Evolutionary conservation across 2,797 vertebrate genomes (phyloP), one percentile per base, ranked within the genome.

Genomic region (Helostoma temminkii): DNA sequence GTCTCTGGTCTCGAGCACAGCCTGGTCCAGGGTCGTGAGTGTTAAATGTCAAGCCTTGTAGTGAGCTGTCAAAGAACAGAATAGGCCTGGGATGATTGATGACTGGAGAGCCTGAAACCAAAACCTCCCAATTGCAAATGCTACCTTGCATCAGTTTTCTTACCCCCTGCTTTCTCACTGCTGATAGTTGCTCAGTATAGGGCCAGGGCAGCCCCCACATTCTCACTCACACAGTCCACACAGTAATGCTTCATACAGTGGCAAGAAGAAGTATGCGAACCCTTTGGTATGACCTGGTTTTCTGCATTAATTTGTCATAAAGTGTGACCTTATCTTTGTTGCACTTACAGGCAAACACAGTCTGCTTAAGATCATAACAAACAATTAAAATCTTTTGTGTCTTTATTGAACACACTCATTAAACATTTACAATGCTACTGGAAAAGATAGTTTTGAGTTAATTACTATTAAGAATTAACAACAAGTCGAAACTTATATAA

Each of bases 11-110:
- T 95, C 92, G 90, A 92, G 94, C 95, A 92, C 92, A 93, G 95
- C 94, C 95, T 96, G 93, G 94, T 96, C 94, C 94, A 91, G 92
- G 96, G 97, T 98, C 95, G 91, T 90, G 93, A 94, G 97, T 98
- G 97, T 99, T 98, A 99, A 97, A 98, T 99, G 98, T 98, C 97
- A 97, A 94, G 96, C 96, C 96, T 97, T 97, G 97, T 97, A 98
- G 96, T 95, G 93, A 97, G 96, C 97, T 99, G 98, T 99, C 98
- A 99, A 93, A 96, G 95, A 95, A 95, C 95, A 98, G 97, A 99
- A 99, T 98, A 95, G 96, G 94, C 94, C 94, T 85, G 69, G 95
- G 94, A 98, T 99, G 98, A 99, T 99, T 97, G 98, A 99, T 99
- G 98, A 98, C 96, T 95, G 93, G 93, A 95, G 96, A 95, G 95